Evolutionary conservation across 2,888 invertebrate species (phyloP).

Genomic region (Oconnorella tubifera): DNA sequence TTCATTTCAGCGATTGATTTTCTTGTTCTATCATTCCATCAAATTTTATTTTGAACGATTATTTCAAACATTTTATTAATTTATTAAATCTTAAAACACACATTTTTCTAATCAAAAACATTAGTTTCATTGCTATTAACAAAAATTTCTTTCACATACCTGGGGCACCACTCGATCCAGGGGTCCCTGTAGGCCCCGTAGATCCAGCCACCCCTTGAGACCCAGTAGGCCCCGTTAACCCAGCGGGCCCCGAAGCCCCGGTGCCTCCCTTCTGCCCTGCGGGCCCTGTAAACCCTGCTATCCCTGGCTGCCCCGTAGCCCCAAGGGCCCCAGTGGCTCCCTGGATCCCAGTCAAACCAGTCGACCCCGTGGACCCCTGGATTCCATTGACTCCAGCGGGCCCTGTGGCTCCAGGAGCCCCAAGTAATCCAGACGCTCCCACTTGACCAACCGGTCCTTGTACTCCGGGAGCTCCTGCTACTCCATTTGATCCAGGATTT

Average conservation of each 20-base stretch:
- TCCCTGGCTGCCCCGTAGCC: neutral
- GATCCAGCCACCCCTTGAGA: constrained; percentile 1
- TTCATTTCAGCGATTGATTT: too few relatives aligned
- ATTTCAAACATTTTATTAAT: too few relatives aligned
- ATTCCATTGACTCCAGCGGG: constrained; percentile 27
- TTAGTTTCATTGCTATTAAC: too few relatives aligned
- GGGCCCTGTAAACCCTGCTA: neutral
- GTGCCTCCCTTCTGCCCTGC: neutral
- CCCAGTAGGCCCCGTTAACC: constrained; percentile 5
- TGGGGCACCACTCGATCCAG: constrained; percentile 2
- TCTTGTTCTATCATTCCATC: too few relatives aligned
- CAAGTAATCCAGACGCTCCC: constrained; percentile 20
- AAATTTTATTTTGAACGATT: too few relatives aligned
- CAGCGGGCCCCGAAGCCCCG: constrained; percentile 3
- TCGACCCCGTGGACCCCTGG: constrained; percentile 14
- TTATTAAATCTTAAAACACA: too few relatives aligned
- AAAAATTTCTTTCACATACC: too few relatives aligned
- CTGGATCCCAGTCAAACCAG: constrained; percentile 11
- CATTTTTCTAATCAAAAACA: too few relatives aligned
- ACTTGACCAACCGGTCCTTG: constrained; percentile 19
- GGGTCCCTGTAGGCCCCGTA: constrained; percentile 1
- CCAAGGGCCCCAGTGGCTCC: constrained; percentile 13
- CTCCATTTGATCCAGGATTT: constrained; percentile 22
- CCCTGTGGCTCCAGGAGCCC: constrained; percentile 20
- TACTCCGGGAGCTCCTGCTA: constrained; percentile 23